Percentiles rank a stretch among this genome's conserved stretches.
phyloP scores from a whole-genome alignment of 2,888 invertebrate genomes.

The Athalia circularis region DNA sequence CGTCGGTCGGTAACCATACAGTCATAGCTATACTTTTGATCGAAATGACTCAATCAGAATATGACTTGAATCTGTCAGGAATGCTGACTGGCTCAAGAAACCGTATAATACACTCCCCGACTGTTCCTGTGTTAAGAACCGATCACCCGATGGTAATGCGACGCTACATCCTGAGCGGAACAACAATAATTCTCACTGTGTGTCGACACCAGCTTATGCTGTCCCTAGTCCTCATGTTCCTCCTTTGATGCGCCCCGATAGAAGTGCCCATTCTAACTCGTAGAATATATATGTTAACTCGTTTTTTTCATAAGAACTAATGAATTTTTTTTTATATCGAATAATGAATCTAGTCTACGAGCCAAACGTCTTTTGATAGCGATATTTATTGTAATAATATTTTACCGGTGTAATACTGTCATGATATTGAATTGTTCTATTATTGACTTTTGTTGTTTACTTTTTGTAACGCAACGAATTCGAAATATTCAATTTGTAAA shows the following conservation, averaged over 20 bases:
- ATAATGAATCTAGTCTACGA: background rate
- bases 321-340: constrained; percentile 9
- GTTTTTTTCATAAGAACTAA: background rate
- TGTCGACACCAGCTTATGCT: constrained; percentile 33
- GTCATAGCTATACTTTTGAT: background rate
- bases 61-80: constrained; percentile 49
- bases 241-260: constrained; percentile 19
- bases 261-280: constrained; percentile 16
- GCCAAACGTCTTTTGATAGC: constrained; percentile 21
- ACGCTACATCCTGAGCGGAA: constrained; percentile 22
- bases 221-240: constrained; percentile 38
- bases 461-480: background rate
- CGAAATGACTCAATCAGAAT: background rate
- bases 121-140: constrained; percentile 38
- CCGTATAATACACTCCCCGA: constrained; percentile 56
- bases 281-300: constrained; percentile 20
- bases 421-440: constrained; percentile 24
- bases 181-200: constrained; percentile 17
- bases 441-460: background rate
- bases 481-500: constrained; percentile 12
- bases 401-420: constrained; percentile 23
- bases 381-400: constrained; percentile 38
- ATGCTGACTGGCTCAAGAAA: constrained; percentile 61
- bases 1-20: background rate
- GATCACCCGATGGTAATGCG: constrained; percentile 17